These are phyloP conservation scores for Pristionchus entomophagus DNA, from an alignment of 2,888 invertebrate genomes.

Conservation along the genomic window DNA sequence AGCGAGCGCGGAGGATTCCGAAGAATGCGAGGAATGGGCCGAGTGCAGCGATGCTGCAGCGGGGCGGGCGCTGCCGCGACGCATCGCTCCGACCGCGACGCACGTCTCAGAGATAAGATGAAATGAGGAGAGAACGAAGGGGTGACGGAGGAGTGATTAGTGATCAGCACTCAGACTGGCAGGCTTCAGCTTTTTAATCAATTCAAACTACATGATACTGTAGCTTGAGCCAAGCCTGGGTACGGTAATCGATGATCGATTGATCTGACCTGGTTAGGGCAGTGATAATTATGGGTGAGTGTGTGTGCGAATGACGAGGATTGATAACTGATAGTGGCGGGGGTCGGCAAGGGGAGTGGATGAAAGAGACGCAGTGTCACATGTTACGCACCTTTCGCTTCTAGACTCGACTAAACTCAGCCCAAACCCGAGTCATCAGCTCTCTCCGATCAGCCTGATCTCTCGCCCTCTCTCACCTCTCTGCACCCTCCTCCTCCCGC, in stretches of 20 bases:
- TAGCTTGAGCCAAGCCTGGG: not conserved
- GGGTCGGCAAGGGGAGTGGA: not conserved
- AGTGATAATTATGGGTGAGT: not conserved
- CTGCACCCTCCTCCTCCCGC: not conserved
- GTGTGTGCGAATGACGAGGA: slow-evolving; percentile 17
- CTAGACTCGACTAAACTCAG: not conserved
- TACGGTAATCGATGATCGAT: not conserved
- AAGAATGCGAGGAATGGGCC: slow-evolving; percentile 26
- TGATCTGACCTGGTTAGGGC: not conserved
- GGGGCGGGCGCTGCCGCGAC: slow-evolving; percentile 29
- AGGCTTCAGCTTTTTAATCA: not conserved
- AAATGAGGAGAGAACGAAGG: not conserved
- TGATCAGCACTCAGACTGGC: not conserved
- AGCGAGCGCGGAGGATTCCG: slow-evolving; percentile 10
- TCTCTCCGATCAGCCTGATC: not conserved
- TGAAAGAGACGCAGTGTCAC: slow-evolving; percentile 15
- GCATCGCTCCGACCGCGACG: too few species aligned
- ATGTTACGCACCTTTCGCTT: slow-evolving; percentile 28
- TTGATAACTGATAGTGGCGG: slow-evolving; percentile 11
- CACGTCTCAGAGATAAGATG: slow-evolving; percentile 35
- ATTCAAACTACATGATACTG: not conserved
- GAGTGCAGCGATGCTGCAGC: slow-evolving; percentile 30
- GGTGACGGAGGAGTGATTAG: not conserved
- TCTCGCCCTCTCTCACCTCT: not conserved
- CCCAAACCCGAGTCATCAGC: too few species aligned